A percentile compares a stretch with the other conserved stretches of the same genome.
phyloP scores from a whole-genome alignment of 2,888 invertebrate genomes.

The Drosophila borborema region DNA sequence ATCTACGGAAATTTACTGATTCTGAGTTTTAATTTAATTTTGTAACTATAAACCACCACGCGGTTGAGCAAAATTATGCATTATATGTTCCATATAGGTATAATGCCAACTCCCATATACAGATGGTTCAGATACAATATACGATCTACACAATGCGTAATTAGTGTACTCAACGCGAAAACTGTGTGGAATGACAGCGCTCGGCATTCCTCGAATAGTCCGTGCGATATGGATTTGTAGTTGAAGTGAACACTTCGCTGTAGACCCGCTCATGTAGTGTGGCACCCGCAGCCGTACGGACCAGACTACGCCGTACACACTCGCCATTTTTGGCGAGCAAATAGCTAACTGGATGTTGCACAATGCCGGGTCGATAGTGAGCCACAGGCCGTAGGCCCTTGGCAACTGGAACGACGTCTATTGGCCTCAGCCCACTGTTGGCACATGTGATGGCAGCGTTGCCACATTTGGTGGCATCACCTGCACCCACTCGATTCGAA shows the following conservation, averaged over 20 bases:
- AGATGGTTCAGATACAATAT: background rate
- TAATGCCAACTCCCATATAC: conserved; percentile 2
- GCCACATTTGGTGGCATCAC: conserved; percentile 5
- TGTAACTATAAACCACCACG: conserved; percentile 46
- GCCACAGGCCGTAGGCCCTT: conserved; percentile 33
- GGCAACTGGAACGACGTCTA: background rate
- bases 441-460: background rate
- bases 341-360: conserved; percentile 28
- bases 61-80: conserved; percentile 50
- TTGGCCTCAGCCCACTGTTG: background rate
- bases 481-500: conserved; percentile 14
- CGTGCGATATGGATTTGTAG: background rate
- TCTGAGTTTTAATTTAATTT: background rate
- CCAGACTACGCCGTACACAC: conserved; percentile 43
- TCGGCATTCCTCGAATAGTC: background rate
- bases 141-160: conserved; percentile 56
- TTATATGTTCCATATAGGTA: conserved; percentile 30
- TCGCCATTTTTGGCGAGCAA: conserved; percentile 25
- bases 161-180: conserved; percentile 42
- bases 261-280: conserved; percentile 51
- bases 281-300: conserved; percentile 67
- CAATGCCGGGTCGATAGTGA: conserved; percentile 58
- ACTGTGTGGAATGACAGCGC: background rate
- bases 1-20: conserved; percentile 20
- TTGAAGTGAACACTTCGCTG: background rate